Percentiles rank a stretch among this genome's conserved stretches.
phyloP scores from a whole-genome alignment of 1,140 invertebrate species.

The Drosophila tani region DNA sequence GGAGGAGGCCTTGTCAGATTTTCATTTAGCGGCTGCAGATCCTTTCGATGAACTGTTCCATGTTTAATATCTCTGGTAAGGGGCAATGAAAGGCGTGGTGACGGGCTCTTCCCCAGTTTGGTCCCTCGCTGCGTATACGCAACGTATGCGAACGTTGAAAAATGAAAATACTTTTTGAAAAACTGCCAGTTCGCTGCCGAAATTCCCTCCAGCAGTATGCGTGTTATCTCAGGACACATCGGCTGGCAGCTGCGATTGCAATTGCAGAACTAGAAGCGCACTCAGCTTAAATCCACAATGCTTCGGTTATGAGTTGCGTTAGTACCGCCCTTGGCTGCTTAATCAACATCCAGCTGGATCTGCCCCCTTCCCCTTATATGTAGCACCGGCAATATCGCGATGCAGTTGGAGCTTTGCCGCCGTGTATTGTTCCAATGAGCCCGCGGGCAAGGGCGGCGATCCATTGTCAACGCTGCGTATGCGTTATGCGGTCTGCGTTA shows the following conservation, averaged over 20 bases:
- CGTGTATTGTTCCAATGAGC: slow-evolving; percentile 59
- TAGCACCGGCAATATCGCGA: slow-evolving; percentile 3
- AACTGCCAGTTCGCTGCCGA: background rate
- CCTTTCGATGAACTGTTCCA: background rate
- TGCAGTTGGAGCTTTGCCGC: slow-evolving; percentile 51
- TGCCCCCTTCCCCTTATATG: slow-evolving; percentile 18
- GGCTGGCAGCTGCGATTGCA: slow-evolving; percentile 16
- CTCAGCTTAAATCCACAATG: slow-evolving; percentile 26
- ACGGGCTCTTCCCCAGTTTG: background rate
- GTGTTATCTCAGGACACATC: slow-evolving; percentile 14
- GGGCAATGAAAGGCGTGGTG: background rate
- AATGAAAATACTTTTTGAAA: slow-evolving; percentile 39
- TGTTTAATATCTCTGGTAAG: background rate
- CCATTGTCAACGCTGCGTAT: slow-evolving; percentile 62
- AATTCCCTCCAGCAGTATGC: slow-evolving; percentile 3
- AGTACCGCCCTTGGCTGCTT: slow-evolving; percentile 38
- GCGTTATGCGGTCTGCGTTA: slow-evolving; percentile 54
- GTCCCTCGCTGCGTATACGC: background rate
- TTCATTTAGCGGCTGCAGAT: background rate
- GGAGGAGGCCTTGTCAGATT: background rate
- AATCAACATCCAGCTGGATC: slow-evolving; percentile 52
- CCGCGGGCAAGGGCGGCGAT: slow-evolving; percentile 35
- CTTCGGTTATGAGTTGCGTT: slow-evolving; percentile 35
- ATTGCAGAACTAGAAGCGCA: slow-evolving; percentile 14
- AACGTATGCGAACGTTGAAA: slow-evolving; percentile 16